phyloP scores from a whole-genome alignment of 2,113 vertebrate species.

The Parus major region DNA sequence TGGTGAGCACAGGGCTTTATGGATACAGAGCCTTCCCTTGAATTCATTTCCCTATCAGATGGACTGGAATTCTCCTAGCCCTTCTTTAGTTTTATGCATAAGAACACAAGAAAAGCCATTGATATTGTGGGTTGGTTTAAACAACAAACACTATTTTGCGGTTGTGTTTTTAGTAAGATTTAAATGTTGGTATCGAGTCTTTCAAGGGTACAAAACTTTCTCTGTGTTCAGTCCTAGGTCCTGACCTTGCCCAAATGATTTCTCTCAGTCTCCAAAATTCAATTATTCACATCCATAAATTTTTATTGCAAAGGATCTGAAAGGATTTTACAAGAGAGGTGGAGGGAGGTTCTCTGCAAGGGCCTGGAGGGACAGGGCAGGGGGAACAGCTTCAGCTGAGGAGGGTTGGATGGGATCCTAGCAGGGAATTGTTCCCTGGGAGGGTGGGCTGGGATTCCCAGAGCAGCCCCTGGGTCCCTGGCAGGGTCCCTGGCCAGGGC shows the following conservation, averaged over 20 bases:
- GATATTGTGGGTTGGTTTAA: background rate
- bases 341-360: background rate
- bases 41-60: background rate
- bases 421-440: too few relatives aligned
- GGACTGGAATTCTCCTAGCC: background rate
- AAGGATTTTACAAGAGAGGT: background rate
- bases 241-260: background rate
- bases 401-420: fast-evolving
- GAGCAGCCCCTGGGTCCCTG: background rate
- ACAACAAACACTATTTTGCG: too few relatives aligned
- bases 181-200: background rate
- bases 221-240: background rate
- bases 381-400: background rate
- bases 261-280: background rate
- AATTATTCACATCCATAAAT: fast-evolving
- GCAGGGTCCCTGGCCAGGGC: background rate
- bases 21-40: background rate
- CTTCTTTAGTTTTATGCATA: background rate
- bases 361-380: background rate
- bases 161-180: background rate
- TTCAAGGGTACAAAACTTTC: background rate
- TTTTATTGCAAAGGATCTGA: fast-evolving
- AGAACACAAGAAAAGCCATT: background rate
- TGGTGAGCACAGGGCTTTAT: background rate
- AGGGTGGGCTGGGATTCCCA: background rate